Percentiles rank a stretch among this genome's conserved stretches.
These are phyloP conservation scores for Gonioctena quinquepunctata DNA, from an alignment of 1,140 invertebrate genomes.

Conservation along the genomic window DNA sequence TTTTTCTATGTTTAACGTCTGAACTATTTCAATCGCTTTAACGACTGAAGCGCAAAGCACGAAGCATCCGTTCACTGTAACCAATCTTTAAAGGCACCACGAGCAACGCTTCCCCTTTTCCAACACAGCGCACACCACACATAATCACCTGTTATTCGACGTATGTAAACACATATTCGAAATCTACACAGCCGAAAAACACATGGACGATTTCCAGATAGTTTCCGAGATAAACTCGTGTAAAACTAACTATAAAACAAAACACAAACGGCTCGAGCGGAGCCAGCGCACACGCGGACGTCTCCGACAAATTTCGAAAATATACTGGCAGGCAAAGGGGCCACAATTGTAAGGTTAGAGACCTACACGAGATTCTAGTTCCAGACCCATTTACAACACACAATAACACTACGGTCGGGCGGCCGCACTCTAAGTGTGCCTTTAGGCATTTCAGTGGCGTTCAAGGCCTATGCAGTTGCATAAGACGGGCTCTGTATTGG, in stretches of 20 bases:
- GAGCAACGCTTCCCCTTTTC: neutral
- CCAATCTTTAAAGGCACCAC: neutral
- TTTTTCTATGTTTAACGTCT: neutral
- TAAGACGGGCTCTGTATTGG: neutral
- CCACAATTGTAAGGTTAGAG: slow-evolving; percentile 37
- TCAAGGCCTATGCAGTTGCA: neutral
- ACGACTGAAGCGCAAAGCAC: neutral
- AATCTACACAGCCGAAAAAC: neutral
- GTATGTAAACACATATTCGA: slow-evolving; percentile 26
- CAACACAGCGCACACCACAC: neutral
- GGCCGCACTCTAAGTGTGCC: slow-evolving; percentile 10
- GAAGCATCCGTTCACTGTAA: neutral
- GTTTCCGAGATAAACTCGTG: neutral
- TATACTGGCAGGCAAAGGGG: slow-evolving; percentile 38
- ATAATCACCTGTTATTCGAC: slow-evolving; percentile 28
- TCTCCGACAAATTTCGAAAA: slow-evolving; percentile 36
- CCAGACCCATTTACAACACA: slow-evolving; percentile 45
- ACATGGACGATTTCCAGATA: neutral
- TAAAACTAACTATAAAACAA: no score
- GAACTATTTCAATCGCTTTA: neutral
- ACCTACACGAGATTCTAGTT: slow-evolving; percentile 43
- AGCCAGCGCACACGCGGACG: neutral
- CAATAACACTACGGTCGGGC: slow-evolving; percentile 37
- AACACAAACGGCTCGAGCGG: neutral
- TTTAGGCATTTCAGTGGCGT: slow-evolving; percentile 15